phyloP scores from a whole-genome alignment of 2,797 vertebrate species.

The Tapirus indicus region DNA sequence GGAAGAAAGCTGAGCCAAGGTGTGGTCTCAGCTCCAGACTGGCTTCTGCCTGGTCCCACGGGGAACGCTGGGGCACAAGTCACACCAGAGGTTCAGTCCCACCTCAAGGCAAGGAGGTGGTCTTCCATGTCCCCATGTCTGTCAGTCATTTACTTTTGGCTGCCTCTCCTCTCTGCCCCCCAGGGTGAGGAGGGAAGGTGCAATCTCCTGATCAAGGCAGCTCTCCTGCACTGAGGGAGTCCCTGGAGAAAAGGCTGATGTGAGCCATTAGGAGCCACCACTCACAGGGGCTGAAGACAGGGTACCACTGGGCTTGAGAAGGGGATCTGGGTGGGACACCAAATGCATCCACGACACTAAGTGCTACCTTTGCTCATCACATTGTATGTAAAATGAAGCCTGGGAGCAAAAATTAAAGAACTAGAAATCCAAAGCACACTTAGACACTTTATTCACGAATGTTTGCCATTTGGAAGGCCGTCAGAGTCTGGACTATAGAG shows the following conservation, averaged over 20 bases:
- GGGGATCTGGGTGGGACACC: background rate
- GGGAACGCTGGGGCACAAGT: background rate
- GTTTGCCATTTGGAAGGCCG: background rate
- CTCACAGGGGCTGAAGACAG: background rate
- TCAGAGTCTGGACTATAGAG: background rate
- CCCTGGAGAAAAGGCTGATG: background rate
- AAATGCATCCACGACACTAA: fast-evolving
- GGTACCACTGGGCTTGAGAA: background rate
- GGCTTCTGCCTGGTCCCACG: fast-evolving
- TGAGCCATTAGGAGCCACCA: background rate
- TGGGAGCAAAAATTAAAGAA: background rate
- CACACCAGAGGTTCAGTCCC: background rate
- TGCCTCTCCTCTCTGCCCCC: background rate
- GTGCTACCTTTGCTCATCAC: background rate
- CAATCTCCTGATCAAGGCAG: background rate
- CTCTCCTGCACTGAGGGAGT: fast-evolving
- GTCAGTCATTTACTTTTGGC: background rate
- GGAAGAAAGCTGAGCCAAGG: background rate
- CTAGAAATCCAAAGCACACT: background rate
- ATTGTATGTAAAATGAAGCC: background rate
- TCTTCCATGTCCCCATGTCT: background rate
- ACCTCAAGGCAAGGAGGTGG: background rate
- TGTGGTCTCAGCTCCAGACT: background rate
- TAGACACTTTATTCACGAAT: background rate
- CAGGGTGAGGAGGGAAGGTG: background rate